Conservation (phyloP, 1,140 invertebrate genomes). For the Melanaphis sacchari region DNA sequence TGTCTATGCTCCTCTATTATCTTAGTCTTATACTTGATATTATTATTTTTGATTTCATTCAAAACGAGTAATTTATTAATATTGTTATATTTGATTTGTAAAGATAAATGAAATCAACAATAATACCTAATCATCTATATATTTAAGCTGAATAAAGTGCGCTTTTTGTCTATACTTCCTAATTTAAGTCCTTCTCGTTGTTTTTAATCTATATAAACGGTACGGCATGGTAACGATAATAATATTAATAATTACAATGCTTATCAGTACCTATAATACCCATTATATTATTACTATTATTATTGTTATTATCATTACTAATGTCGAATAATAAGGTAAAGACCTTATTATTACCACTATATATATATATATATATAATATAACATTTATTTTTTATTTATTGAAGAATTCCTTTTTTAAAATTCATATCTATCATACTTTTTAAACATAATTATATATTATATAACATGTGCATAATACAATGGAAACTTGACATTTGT, state of each 20-base stretch:
- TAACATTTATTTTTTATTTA: constrained; percentile 23
- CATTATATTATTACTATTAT: neutral
- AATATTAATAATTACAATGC: neutral
- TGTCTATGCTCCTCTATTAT: constrained; percentile 53
- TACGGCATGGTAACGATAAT: neutral
- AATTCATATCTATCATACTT: constrained; percentile 22
- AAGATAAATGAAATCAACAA: constrained; percentile 50
- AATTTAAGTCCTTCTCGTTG: constrained; percentile 40
- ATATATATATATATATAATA: neutral
- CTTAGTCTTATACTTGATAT: constrained; percentile 46
- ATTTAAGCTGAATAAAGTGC: constrained; percentile 54
- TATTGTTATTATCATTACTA: constrained; percentile 3
- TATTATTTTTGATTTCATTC: constrained; percentile 51
- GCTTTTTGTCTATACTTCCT: constrained; percentile 48
- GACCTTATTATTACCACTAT: constrained; percentile 12
- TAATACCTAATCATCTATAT: constrained; percentile 51
- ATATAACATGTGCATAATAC: constrained; percentile 20
- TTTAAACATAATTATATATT: neutral
- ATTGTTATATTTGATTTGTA: constrained; percentile 53
- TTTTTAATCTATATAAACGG: constrained; percentile 17
- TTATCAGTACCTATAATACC: neutral
- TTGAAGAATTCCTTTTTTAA: neutral
- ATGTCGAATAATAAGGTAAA: no score
- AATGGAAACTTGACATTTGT: neutral
- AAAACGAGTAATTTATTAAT: constrained; percentile 33